phyloP scores from a whole-genome alignment of 2,888 invertebrate species.

The Dilophus febrilis region DNA sequence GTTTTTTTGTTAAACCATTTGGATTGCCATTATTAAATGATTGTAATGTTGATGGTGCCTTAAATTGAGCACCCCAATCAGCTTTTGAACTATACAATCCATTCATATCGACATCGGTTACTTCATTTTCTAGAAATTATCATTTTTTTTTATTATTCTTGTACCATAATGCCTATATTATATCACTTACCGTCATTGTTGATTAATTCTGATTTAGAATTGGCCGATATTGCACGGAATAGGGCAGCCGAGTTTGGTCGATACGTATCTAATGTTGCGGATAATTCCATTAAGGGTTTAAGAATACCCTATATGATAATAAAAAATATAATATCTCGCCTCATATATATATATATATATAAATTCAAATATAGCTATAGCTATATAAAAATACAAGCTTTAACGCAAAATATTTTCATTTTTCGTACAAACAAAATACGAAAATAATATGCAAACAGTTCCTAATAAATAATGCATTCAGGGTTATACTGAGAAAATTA shows the following conservation, averaged over 20 bases:
- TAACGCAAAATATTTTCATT: too few species aligned
- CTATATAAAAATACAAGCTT: too few species aligned
- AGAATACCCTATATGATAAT: conserved; percentile 41
- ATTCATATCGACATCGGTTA: conserved; percentile 46
- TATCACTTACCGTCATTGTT: conserved; percentile 26
- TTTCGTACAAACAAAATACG: too few species aligned
- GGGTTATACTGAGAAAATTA: too few species aligned
- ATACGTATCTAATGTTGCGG: conserved; percentile 64
- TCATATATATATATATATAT: too few species aligned
- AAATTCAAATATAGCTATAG: too few species aligned
- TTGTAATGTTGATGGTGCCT: conserved; percentile 48
- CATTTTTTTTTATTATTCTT: too few species aligned
- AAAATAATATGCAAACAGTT: too few species aligned
- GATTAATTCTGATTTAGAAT: conserved; percentile 28
- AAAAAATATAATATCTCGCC: too few species aligned
- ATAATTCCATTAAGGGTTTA: conserved; percentile 74
- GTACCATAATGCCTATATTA: too few species aligned
- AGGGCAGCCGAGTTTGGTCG: conserved; percentile 52
- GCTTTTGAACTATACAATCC: conserved; percentile 62
- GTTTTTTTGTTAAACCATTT: conserved; percentile 64
- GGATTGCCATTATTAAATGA: conserved; percentile 48
- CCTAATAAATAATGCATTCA: too few species aligned
- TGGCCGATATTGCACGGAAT: conserved; percentile 39
- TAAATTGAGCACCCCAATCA: conserved; percentile 58
- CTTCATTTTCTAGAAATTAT: conserved; percentile 28